Base-by-base conservation (phyloP, 2,797 vertebrate genomes). In the Enteromius anoplus region DNA sequence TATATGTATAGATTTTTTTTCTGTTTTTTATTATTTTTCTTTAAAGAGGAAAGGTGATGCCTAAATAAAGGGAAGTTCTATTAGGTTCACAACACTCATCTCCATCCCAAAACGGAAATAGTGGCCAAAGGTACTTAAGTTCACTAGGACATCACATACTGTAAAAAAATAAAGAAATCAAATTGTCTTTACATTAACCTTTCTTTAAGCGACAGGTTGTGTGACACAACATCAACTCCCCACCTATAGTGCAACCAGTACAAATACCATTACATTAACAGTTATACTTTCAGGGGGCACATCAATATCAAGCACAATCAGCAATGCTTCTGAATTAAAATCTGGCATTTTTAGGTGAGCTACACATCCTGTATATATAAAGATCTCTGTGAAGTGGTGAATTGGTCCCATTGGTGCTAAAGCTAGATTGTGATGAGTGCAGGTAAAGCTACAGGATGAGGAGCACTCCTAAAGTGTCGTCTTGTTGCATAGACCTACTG, bases 401-500 rank as follows among this genome's bases (percentile, higher is more conserved):
- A 96, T 96, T 96, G 95, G 96, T 97, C 94, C 92, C 94, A 85
- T 85, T 96, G 93, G 89, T 94, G 94, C 93, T 93, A 93, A 95
- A 95, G 93, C 93, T 94, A 92, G 92, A 92, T 94, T 92, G 86
- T 90, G 92, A 92, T 88, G 85, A 90, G 83, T 92, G 90, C 93
- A 93, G 90, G 86, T 93, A 93, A 95, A 95, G 95, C 94, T 95
- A 95, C 88, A 90, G 89, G 89, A 88, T 93, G 91, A 92, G 92
- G 85, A 81, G 88, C 82, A 85, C 83, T 86, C 76, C 81, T 45
- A 83, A 91, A 93, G 94, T 94, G 95, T 96, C 91, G 83, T 93
- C 93, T 93, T 91, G 95, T 97, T 97, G 97, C 96, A 97, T 96
- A 97, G 96, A 95, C 96, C 95, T 96, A 92, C 91, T 86, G 79